phyloP scores from a whole-genome alignment of 2,888 invertebrate genomes.

The Argyra leucocephala region DNA sequence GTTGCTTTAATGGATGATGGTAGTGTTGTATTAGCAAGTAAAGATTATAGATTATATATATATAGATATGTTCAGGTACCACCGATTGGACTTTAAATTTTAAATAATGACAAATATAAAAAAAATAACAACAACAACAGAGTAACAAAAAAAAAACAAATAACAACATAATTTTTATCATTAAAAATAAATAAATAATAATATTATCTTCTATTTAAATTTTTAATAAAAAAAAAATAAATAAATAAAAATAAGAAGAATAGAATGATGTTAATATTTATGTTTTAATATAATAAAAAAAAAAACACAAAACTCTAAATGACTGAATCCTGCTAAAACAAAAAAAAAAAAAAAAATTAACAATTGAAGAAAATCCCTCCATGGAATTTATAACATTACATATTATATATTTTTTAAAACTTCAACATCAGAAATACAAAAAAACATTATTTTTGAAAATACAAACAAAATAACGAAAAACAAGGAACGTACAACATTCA shows the following conservation, averaged over 20 bases:
- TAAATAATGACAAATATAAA: conserved; percentile 2
- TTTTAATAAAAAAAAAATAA: too few species aligned
- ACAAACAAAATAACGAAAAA: background rate
- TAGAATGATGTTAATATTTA: too few species aligned
- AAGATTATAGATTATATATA: conserved; percentile 98
- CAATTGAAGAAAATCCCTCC: background rate
- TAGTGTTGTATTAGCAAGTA: conserved; percentile 95
- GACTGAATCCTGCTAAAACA: background rate
- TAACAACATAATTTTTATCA: too few species aligned
- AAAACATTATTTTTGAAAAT: too few species aligned
- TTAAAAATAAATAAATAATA: too few species aligned
- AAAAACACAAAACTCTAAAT: background rate
- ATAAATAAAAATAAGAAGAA: too few species aligned
- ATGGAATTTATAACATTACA: background rate
- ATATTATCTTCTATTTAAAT: too few species aligned
- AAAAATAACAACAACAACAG: too few species aligned
- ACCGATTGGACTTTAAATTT: conserved; percentile 52
- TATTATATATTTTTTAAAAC: background rate
- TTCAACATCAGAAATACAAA: background rate
- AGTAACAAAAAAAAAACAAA: too few species aligned
- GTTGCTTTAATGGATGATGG: conserved; percentile 98
- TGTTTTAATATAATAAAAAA: too few species aligned
- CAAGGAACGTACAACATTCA: background rate
- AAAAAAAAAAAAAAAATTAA: background rate
- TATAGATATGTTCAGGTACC: conserved; percentile 96